Evolutionary conservation across 2,888 invertebrate genomes (phyloP), one percentile per base, ranked within the genome.

Genomic region (Lepetodrilus schrolli): DNA sequence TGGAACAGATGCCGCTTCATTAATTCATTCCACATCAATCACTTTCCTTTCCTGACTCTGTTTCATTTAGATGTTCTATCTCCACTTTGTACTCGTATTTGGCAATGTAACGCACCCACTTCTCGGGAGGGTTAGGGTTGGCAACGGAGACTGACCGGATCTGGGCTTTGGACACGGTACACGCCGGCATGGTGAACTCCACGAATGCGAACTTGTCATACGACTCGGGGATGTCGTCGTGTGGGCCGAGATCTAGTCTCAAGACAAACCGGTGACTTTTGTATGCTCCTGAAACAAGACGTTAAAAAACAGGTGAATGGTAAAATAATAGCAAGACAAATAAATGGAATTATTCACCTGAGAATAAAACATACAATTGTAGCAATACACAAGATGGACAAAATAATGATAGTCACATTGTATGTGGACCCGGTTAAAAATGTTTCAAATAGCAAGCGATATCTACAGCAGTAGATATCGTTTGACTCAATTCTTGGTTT

Each of bases 251-350:
- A 78, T 96, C 96, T 93, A 99, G 94, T 78, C 96, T 94, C 88
- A 97, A 96, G 79, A 96, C 95, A 92, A 99, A 94, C 90, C 97
- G 94, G 92, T 99, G 99, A 21, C 96, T 97, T 78, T 99, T 99
- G 92, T 99, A 99, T 23, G 99, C 99, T 72, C 97, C 97, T 97
- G 86, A 72, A 91, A 43, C n/a, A n/a, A n/a, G n/a, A n/a, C n/a
- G n/a, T n/a, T n/a, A n/a, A n/a, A n/a, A n/a, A n/a, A n/a, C n/a
- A n/a, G n/a, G n/a, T n/a, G n/a, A n/a, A n/a, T n/a, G n/a, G n/a
- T n/a, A n/a, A n/a, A n/a, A n/a, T n/a, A n/a, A n/a, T n/a, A n/a
- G n/a, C n/a, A n/a, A n/a, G n/a, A n/a, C n/a, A n/a, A n/a, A n/a
- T n/a, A n/a, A n/a, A n/a, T n/a, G n/a, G n/a, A n/a, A n/a, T n/a